Evolutionary conservation across 2,797 vertebrate genomes (phyloP).

Genomic region (Potorous gilbertii): DNA sequence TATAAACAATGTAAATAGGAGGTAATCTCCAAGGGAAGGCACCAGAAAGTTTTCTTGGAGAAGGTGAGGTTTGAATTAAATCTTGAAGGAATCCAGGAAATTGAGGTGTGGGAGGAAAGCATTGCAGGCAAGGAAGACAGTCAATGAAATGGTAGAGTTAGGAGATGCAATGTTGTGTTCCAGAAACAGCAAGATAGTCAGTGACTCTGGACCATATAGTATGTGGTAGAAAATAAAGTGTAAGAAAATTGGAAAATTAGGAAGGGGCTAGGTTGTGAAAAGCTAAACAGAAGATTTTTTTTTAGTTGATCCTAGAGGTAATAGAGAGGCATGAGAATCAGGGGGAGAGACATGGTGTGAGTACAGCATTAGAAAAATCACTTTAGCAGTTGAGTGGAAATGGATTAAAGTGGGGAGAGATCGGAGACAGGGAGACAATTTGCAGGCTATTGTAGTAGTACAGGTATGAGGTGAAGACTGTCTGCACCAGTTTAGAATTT

Average conservation of each 20-base stretch:
- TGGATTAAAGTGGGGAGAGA: not conserved
- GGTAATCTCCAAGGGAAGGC: not conserved
- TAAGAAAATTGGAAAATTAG: not conserved
- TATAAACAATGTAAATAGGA: not conserved
- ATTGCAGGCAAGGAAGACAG: not conserved
- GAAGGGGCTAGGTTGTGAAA: not conserved
- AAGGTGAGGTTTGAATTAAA: not conserved
- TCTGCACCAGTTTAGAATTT: not conserved
- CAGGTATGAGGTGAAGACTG: not conserved
- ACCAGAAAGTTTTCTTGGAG: not conserved
- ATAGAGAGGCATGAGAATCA: not conserved
- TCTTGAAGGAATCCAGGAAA: not conserved
- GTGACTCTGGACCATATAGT: not conserved
- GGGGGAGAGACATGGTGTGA: not conserved
- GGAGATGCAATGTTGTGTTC: not conserved
- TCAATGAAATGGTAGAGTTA: not conserved
- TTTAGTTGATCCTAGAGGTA: not conserved
- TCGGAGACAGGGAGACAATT: not conserved
- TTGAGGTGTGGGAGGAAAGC: not conserved
- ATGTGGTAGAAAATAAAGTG: not conserved
- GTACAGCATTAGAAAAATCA: not conserved
- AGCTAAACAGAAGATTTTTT: not conserved
- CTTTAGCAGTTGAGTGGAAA: not conserved
- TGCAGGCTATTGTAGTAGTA: not conserved
- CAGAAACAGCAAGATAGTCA: not conserved